phyloP scores from a whole-genome alignment of 2,888 invertebrate species.

The Matsumyia berberina region DNA sequence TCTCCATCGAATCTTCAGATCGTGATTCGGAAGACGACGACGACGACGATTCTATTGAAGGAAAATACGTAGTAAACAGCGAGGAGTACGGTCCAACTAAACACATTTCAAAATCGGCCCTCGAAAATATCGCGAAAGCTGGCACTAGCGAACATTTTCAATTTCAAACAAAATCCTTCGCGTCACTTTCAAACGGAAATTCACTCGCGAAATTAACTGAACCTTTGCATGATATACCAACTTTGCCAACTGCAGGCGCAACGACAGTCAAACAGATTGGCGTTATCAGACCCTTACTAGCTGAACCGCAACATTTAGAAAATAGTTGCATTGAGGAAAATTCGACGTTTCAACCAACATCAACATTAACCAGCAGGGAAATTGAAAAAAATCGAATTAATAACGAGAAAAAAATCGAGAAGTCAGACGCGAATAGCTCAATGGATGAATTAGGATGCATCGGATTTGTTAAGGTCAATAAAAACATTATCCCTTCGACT shows the following conservation, averaged over 20 bases:
- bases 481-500: constrained; percentile 55
- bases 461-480: constrained; percentile 41
- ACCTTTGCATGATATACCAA: constrained; percentile 78
- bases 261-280: constrained; percentile 85
- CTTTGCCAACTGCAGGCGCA: constrained; percentile 65
- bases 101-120: constrained; percentile 85
- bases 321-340: constrained; percentile 50
- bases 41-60: constrained; percentile 79
- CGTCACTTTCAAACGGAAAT: constrained; percentile 33
- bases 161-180: constrained; percentile 77
- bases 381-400: constrained; percentile 89
- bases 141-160: constrained; percentile 87
- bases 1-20: constrained; percentile 69
- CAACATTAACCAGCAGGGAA: constrained; percentile 86
- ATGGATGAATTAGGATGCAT: constrained; percentile 39
- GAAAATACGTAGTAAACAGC: constrained; percentile 77
- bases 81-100: constrained; percentile 84
- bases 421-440: constrained; percentile 62
- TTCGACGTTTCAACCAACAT: constrained; percentile 27
- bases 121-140: constrained; percentile 89
- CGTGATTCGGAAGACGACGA: constrained; percentile 73
- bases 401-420: constrained; percentile 86
- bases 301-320: constrained; percentile 77
- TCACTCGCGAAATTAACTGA: constrained; percentile 12
- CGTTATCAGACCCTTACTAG: constrained; percentile 85